Evolutionary conservation across 2,888 invertebrate genomes (phyloP).

Genomic region (Adelognathus sp.): DNA sequence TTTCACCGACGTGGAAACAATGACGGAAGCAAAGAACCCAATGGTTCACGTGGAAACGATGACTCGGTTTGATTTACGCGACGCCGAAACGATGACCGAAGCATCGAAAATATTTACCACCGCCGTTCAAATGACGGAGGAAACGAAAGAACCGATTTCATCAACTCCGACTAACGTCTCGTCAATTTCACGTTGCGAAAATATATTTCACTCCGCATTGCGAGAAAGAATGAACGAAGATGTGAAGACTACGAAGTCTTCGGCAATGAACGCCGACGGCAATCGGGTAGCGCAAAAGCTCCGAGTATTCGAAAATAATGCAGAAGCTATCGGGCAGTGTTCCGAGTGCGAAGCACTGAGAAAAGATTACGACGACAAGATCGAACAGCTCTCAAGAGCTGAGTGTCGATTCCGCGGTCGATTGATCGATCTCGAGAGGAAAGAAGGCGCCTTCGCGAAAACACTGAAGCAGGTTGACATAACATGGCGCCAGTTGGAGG

Average conservation of each 20-base stretch:
- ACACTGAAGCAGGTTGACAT: slow-evolving; percentile 66
- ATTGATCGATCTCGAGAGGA: slow-evolving; percentile 64
- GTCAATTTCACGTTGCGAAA: slow-evolving; percentile 35
- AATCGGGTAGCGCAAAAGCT: background rate
- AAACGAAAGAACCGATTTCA: background rate
- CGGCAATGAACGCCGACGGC: slow-evolving; percentile 6
- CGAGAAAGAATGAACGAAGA: slow-evolving; percentile 77
- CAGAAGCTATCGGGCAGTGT: slow-evolving; percentile 78
- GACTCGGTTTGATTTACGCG: background rate
- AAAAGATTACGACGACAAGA: slow-evolving; percentile 81
- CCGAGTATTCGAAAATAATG: background rate
- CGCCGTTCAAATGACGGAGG: background rate
- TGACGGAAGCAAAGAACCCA: slow-evolving; percentile 9
- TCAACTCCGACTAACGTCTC: background rate
- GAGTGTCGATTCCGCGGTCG: slow-evolving; percentile 61
- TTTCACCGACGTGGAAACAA: slow-evolving; percentile 10
- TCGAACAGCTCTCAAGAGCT: slow-evolving; percentile 51
- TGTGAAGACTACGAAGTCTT: slow-evolving; percentile 11
- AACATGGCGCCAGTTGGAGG: slow-evolving; percentile 66
- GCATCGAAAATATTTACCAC: background rate
- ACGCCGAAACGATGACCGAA: slow-evolving; percentile 16
- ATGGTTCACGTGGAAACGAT: slow-evolving; percentile 5
- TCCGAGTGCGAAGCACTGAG: slow-evolving; percentile 83
- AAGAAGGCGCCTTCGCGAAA: slow-evolving; percentile 66
- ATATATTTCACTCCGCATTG: slow-evolving; percentile 78